Conservation (phyloP, 2,888 invertebrate species). For the Caenorhabditis angaria region DNA sequence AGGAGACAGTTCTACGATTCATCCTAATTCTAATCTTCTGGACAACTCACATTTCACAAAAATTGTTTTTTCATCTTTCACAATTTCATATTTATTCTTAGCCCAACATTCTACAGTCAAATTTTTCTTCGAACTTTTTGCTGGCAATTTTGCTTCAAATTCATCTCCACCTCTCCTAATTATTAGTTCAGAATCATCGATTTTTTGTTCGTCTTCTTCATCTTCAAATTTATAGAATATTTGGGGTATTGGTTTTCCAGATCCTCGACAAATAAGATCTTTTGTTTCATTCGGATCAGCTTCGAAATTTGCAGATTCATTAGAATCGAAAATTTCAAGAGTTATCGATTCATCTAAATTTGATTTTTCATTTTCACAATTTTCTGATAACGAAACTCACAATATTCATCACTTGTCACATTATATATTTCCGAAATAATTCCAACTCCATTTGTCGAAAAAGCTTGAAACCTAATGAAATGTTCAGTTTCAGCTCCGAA, state of each 20-base stretch:
- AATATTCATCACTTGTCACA: slow-evolving; percentile 39
- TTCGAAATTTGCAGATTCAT: slow-evolving; percentile 30
- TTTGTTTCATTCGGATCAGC: slow-evolving; percentile 47
- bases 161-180: slow-evolving; percentile 13
- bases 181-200: slow-evolving; percentile 19
- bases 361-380: neutral
- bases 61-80: slow-evolving; percentile 16
- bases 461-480: slow-evolving; percentile 45
- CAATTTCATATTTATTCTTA: slow-evolving; percentile 47
- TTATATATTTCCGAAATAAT: slow-evolving; percentile 43
- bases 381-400: slow-evolving; percentile 25
- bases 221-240: slow-evolving; percentile 40
- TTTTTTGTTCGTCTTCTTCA: slow-evolving; percentile 15
- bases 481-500: slow-evolving; percentile 25
- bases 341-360: slow-evolving; percentile 42
- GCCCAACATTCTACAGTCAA: slow-evolving; percentile 43
- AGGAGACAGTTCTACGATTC: neutral
- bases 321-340: slow-evolving; percentile 27
- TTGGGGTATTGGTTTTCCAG: slow-evolving; percentile 40
- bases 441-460: slow-evolving; percentile 46
- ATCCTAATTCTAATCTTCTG: neutral
- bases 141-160: slow-evolving; percentile 32
- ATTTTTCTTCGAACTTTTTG: slow-evolving; percentile 30
- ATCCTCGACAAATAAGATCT: slow-evolving; percentile 41
- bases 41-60: slow-evolving; percentile 42